Conservation (phyloP, 2,888 invertebrate species). For the Lithosia quadra region DNA sequence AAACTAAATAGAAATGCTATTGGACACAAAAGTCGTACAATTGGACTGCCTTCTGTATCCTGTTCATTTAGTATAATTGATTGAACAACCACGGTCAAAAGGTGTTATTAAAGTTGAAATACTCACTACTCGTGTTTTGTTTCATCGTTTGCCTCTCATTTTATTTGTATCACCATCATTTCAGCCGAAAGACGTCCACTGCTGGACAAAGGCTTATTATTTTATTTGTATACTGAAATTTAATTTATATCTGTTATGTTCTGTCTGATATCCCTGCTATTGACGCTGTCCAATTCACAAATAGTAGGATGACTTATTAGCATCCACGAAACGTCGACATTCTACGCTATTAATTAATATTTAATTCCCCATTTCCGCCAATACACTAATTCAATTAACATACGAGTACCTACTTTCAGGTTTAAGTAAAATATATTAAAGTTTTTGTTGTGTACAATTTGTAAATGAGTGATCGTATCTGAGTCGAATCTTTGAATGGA, state of each 20-base stretch:
- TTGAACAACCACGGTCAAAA: neutral
- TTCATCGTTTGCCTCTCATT: neutral
- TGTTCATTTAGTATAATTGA: neutral
- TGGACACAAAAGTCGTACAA: neutral
- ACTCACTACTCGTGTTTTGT: neutral
- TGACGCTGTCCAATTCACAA: constrained; percentile 41
- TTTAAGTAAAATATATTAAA: constrained; percentile 10
- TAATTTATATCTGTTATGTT: neutral
- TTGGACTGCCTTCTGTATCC: neutral
- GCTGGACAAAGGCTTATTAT: too few relatives aligned
- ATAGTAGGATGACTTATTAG: constrained; percentile 51
- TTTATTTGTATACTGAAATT: neutral
- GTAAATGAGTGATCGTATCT: neutral
- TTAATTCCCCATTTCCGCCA: constrained; percentile 57
- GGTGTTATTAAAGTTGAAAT: neutral
- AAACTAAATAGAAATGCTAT: constrained; percentile 35
- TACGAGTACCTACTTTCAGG: constrained; percentile 33
- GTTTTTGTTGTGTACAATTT: constrained; percentile 2
- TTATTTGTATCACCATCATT: too few relatives aligned
- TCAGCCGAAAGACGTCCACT: too few relatives aligned
- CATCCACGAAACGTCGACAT: constrained; percentile 51
- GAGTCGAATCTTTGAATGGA: neutral
- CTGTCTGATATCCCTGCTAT: constrained; percentile 9
- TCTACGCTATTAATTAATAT: constrained; percentile 58
- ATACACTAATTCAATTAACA: constrained; percentile 36